Conservation (phyloP, 2,888 invertebrate genomes). For the Drosophila tanythrix region DNA sequence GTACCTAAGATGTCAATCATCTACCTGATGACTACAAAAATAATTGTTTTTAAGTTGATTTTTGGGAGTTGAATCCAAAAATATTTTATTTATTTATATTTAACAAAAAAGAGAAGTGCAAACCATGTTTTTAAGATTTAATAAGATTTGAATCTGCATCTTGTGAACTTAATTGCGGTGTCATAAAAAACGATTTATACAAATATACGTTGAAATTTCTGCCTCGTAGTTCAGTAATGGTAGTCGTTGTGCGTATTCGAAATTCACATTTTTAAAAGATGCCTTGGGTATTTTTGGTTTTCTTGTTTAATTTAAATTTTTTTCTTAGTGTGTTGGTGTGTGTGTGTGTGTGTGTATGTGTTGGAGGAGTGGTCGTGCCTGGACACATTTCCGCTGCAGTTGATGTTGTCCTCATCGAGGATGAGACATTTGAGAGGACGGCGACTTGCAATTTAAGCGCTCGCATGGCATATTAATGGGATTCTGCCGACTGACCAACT, state of each 20-base stretch:
- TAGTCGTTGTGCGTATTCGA: background rate
- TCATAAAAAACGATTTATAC: background rate
- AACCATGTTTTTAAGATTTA: background rate
- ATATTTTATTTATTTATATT: background rate
- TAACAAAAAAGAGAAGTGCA: background rate
- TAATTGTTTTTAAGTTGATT: background rate
- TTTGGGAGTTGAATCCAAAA: background rate
- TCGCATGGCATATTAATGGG: slow-evolving; percentile 75
- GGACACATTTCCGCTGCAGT: slow-evolving; percentile 76
- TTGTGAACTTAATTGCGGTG: background rate
- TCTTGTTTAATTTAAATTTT: background rate
- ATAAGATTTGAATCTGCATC: background rate
- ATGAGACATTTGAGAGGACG: slow-evolving; percentile 62
- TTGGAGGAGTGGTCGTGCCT: slow-evolving; percentile 54
- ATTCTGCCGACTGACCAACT: slow-evolving; percentile 57
- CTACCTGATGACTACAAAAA: background rate
- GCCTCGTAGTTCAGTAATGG: background rate
- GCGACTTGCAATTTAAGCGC: slow-evolving; percentile 78
- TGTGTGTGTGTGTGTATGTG: slow-evolving; percentile 16
- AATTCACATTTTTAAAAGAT: background rate
- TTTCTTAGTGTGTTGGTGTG: background rate
- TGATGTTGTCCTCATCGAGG: slow-evolving; percentile 34
- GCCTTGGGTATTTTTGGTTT: background rate
- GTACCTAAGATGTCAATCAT: background rate
- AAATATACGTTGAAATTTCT: background rate